These are phyloP conservation scores for Limnodromus scolopaceus DNA, from an alignment of 2,797 vertebrate genomes.

Conservation along the genomic window DNA sequence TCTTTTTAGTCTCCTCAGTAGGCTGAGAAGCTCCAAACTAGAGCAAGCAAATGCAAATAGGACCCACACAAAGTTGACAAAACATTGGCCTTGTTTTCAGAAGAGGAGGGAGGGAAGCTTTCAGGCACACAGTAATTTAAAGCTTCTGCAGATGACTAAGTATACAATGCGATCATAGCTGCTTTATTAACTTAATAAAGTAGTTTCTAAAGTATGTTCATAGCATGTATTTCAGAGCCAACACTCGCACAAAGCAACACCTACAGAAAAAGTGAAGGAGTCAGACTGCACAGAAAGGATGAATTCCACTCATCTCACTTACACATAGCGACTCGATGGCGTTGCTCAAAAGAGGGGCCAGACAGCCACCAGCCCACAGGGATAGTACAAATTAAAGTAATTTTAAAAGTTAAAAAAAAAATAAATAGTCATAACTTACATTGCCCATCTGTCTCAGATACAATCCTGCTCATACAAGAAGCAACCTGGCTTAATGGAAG, in stretches of 20 bases:
- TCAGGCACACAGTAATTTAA: neutral
- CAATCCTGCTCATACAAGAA: neutral
- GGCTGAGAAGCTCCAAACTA: neutral
- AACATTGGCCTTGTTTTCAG: conserved; percentile 29
- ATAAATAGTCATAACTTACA: neutral
- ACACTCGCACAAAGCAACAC: neutral
- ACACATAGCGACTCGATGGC: rapidly evolving
- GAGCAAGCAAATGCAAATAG: neutral
- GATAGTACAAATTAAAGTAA: neutral
- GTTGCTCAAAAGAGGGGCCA: neutral
- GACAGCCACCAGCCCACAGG: neutral
- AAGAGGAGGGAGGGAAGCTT: conserved; percentile 3
- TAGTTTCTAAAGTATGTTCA: neutral
- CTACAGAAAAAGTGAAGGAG: neutral
- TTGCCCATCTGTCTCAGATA: neutral
- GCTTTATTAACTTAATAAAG: neutral
- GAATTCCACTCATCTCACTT: neutral
- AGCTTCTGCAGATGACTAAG: conserved; percentile 26
- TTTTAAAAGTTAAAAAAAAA: neutral
- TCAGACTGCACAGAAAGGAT: neutral
- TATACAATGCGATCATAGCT: neutral
- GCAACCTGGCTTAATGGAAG: neutral
- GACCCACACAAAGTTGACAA: conserved; percentile 50
- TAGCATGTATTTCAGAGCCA: neutral
- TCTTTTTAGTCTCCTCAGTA: neutral